These are phyloP conservation scores for Poecilia velifera DNA, from an alignment of 2,797 vertebrate species.

Conservation along the genomic window DNA sequence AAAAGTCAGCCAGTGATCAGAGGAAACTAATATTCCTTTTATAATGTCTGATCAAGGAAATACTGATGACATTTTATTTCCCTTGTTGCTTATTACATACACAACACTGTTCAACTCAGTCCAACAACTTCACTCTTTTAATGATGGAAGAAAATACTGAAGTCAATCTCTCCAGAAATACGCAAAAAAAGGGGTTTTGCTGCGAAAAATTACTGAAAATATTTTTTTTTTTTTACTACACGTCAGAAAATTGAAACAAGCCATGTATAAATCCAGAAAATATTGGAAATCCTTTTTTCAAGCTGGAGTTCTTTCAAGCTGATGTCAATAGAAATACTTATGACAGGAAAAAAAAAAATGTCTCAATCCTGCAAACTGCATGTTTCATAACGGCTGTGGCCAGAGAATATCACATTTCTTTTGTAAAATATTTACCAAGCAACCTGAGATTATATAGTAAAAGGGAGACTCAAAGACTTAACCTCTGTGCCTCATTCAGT, in stretches of 20 bases:
- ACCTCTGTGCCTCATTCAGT: not conserved
- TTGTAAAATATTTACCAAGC: not conserved
- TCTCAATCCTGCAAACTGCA: not conserved
- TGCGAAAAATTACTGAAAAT: not conserved
- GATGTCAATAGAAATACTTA: slow-evolving; percentile 27
- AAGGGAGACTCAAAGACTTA: not conserved
- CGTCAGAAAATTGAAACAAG: no score
- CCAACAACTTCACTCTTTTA: not conserved
- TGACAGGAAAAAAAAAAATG: not conserved
- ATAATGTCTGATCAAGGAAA: not conserved
- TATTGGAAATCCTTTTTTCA: slow-evolving; percentile 9
- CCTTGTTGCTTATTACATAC: not conserved
- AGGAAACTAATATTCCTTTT: not conserved
- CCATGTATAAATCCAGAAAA: not conserved
- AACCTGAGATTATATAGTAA: not conserved
- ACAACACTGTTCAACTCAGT: not conserved
- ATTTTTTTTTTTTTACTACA: not conserved
- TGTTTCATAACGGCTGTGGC: not conserved
- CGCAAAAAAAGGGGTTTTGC: not conserved
- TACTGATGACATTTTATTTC: not conserved
- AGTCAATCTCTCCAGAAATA: not conserved
- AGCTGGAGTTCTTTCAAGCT: not conserved
- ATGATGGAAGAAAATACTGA: not conserved
- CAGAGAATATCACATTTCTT: not conserved
- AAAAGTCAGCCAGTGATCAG: not conserved